Evolutionary conservation across 2,113 vertebrate species (phyloP).

Genomic region (Pyrgilauda ruficollis): DNA sequence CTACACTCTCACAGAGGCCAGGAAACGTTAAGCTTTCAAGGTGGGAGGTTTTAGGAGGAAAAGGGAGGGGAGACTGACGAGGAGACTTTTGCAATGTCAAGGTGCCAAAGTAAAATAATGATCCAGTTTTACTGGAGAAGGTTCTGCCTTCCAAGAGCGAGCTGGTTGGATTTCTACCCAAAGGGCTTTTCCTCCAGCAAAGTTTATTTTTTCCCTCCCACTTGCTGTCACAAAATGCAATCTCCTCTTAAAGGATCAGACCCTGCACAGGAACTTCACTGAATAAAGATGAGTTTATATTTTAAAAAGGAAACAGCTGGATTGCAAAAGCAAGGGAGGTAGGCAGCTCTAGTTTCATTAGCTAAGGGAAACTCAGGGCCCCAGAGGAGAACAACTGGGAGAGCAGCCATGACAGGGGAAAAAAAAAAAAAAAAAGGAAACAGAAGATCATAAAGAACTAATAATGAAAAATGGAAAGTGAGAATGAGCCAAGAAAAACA

Average conservation of each 20-base stretch:
- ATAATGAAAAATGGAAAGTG: slow-evolving; percentile 84
- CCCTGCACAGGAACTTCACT: slow-evolving; percentile 65
- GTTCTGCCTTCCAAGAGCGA: slow-evolving; percentile 64
- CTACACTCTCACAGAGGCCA: slow-evolving; percentile 49
- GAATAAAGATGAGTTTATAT: slow-evolving; percentile 77
- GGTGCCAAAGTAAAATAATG: slow-evolving; percentile 77
- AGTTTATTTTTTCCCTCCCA: slow-evolving; percentile 57
- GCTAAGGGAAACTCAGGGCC: slow-evolving; percentile 72
- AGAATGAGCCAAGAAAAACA: slow-evolving; percentile 81
- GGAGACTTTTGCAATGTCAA: slow-evolving; percentile 71
- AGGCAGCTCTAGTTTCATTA: slow-evolving; percentile 75
- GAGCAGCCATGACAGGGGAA: slow-evolving; percentile 68
- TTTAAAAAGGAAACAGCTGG: slow-evolving; percentile 91
- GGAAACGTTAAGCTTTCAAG: slow-evolving; percentile 60
- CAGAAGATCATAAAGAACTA: slow-evolving; percentile 80
- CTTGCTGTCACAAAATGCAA: slow-evolving; percentile 74
- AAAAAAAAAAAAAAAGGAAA: slow-evolving; percentile 72
- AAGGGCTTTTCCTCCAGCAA: slow-evolving; percentile 66
- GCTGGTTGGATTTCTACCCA: slow-evolving; percentile 78
- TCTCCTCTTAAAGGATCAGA: slow-evolving; percentile 73
- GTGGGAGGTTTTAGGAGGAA: slow-evolving; percentile 77
- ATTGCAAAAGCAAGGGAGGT: slow-evolving; percentile 74
- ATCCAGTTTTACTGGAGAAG: slow-evolving; percentile 73
- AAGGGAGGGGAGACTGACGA: slow-evolving; percentile 73
- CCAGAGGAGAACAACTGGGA: slow-evolving; percentile 78